A percentile compares a stretch with the other conserved stretches of the same genome.
Conservation (phyloP, 2,797 vertebrate genomes). For the Microchirus variegatus region DNA sequence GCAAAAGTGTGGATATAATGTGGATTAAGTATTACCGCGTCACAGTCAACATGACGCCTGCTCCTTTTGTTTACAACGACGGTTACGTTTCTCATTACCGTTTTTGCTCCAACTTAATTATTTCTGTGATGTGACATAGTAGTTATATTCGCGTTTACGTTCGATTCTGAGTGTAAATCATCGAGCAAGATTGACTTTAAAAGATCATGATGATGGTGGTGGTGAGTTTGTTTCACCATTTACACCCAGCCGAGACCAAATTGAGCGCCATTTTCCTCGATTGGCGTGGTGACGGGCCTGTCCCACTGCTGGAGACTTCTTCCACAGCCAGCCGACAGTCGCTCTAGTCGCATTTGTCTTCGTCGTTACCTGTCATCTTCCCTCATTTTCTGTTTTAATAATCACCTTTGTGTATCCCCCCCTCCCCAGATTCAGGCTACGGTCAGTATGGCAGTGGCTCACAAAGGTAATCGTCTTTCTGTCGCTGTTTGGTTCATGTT, state of each 20-base stretch:
- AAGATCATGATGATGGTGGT: no score
- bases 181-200: no score
- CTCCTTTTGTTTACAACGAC: no score
- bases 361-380: accelerated
- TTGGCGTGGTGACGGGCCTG: conserved; percentile 50
- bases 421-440: conserved; percentile 81
- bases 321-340: accelerated
- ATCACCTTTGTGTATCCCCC: neutral
- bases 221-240: conserved; percentile 18
- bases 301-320: neutral
- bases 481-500: no score
- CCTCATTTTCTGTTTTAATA: neutral
- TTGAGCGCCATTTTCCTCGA: conserved; percentile 75
- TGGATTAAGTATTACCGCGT: no score
- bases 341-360: accelerated
- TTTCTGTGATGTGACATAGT: no score
- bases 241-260: conserved; percentile 27
- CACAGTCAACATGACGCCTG: no score
- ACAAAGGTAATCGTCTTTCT: conserved; percentile 70
- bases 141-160: no score
- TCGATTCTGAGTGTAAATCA: no score
- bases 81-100: no score
- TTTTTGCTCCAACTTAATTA: no score
- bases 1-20: no score
- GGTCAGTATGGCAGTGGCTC: conserved; percentile 74